Base-by-base conservation (phyloP, 2,888 invertebrate genomes). In the Drosophila mayaguana region DNA sequence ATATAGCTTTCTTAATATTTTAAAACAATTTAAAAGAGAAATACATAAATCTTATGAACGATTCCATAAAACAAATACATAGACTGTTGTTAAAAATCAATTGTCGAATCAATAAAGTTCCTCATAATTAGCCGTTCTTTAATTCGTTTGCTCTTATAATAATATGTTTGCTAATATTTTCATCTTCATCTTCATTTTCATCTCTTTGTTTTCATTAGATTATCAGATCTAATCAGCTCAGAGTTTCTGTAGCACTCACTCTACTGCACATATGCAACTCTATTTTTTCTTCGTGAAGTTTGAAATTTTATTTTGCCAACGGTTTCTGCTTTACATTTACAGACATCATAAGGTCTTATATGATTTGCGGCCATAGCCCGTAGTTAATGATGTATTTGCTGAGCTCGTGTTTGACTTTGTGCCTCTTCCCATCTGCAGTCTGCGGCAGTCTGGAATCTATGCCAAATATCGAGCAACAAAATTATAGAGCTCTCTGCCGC, bases 401-500 rank as follows among this genome's bases (percentile, higher is more conserved):
- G 69, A n/a, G 51, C 22, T 75, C 60, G 65, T 75, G 65, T 71
- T 76, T 66, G 65, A 60, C 56, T 60, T 71, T 55, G 16, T 42
- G 34, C 46, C 22, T 53, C 45, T 79, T 79, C 71, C 78, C 78
- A 78, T 25, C 62, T 38, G 32, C 46, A 32, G 51, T 20, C 53
- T 12, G 36, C 18, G 6, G 34, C 51, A 20, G 51, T 20, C 53
- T 8, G 36, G 12, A 12, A 32, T 16, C 22, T 16, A 53, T 63
- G 62, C 54, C 78, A 50, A 77, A 77, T 77, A 73, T 78, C 77
- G 78, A 78, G 77, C 66, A 57, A 55, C 66, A 63, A 79, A 78
- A 78, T 79, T 75, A 75, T 75, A 65, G 71, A 75, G 75, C 65
- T 57, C 60, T 62, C 50, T 20, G 25, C 32, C n/a, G 50, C 63